Conservation (phyloP, 1,140 invertebrate species). For the Papilio machaon region DNA sequence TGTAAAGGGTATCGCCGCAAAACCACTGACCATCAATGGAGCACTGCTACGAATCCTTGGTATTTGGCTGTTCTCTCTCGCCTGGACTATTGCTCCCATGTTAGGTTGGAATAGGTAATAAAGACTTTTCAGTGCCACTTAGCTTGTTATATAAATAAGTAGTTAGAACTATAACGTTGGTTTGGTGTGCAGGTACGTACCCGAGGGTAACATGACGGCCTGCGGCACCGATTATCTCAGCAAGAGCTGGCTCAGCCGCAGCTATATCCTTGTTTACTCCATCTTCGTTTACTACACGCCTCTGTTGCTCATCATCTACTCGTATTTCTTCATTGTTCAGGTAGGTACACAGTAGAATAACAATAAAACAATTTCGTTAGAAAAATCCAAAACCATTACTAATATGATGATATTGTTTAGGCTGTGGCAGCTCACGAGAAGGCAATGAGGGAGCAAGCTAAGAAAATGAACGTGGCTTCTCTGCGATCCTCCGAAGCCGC, state of each 20-base stretch:
- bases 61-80: slow-evolving; percentile 86
- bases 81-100: slow-evolving; percentile 87
- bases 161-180: slow-evolving; percentile 5
- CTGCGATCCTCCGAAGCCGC: slow-evolving; percentile 84
- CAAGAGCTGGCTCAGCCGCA: slow-evolving; percentile 84
- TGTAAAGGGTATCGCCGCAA: slow-evolving; percentile 88
- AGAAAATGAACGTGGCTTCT: slow-evolving; percentile 88
- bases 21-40: slow-evolving; percentile 86
- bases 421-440: slow-evolving; percentile 88
- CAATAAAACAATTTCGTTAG: neutral
- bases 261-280: slow-evolving; percentile 86
- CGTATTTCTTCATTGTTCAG: slow-evolving; percentile 88
- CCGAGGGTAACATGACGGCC: slow-evolving; percentile 91
- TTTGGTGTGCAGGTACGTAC: slow-evolving; percentile 84
- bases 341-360: slow-evolving; percentile 55
- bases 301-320: slow-evolving; percentile 86
- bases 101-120: slow-evolving; percentile 86
- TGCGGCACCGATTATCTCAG: slow-evolving; percentile 90
- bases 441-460: slow-evolving; percentile 87
- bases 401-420: slow-evolving; percentile 54
- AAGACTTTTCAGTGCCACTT: neutral
- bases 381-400: neutral
- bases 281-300: slow-evolving; percentile 86
- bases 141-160: slow-evolving; percentile 1
- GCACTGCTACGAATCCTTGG: slow-evolving; percentile 86